Evolutionary conservation across 1,140 invertebrate species (phyloP).

Genomic region (Drosophila rufa): DNA sequence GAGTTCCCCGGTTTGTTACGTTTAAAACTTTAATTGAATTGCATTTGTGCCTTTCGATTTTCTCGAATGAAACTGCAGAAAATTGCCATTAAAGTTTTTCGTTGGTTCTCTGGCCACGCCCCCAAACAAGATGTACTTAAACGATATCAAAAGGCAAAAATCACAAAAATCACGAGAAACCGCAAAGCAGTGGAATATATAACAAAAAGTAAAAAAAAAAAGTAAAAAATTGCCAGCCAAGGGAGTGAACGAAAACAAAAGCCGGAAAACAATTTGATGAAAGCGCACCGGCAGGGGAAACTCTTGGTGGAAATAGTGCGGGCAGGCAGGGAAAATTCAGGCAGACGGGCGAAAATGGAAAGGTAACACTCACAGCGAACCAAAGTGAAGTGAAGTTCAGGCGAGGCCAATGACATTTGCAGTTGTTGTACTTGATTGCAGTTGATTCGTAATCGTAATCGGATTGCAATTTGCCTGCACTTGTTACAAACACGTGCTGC

Average conservation of each 20-base stretch:
- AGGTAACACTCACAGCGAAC: slow-evolving; percentile 29
- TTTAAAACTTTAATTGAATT: slow-evolving; percentile 62
- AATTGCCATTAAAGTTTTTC: slow-evolving; percentile 46
- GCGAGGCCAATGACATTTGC: slow-evolving; percentile 76
- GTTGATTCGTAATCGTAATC: slow-evolving; percentile 80
- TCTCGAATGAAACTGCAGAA: slow-evolving; percentile 34
- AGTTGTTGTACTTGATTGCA: slow-evolving; percentile 58
- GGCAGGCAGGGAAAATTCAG: not conserved
- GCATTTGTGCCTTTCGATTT: slow-evolving; percentile 8
- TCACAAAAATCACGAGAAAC: slow-evolving; percentile 29
- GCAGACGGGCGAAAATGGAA: slow-evolving; percentile 22
- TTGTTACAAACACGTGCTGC: slow-evolving; percentile 65
- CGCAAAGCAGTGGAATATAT: slow-evolving; percentile 14
- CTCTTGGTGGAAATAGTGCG: slow-evolving; percentile 7
- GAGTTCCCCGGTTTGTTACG: slow-evolving; percentile 45
- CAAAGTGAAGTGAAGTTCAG: slow-evolving; percentile 58
- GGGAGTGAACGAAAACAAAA: slow-evolving; percentile 65
- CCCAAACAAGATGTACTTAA: slow-evolving; percentile 35
- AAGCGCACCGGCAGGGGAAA: slow-evolving; percentile 38
- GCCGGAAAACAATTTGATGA: slow-evolving; percentile 81
- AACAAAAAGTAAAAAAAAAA: slow-evolving; percentile 6
- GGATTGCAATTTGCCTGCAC: slow-evolving; percentile 78
- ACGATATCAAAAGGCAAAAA: slow-evolving; percentile 30
- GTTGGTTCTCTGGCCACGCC: slow-evolving; percentile 33
- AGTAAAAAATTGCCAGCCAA: slow-evolving; percentile 31